These are phyloP conservation scores for Drosophila pseudoobscura DNA, from an alignment of 1,140 invertebrate genomes.

Conservation along the genomic window DNA sequence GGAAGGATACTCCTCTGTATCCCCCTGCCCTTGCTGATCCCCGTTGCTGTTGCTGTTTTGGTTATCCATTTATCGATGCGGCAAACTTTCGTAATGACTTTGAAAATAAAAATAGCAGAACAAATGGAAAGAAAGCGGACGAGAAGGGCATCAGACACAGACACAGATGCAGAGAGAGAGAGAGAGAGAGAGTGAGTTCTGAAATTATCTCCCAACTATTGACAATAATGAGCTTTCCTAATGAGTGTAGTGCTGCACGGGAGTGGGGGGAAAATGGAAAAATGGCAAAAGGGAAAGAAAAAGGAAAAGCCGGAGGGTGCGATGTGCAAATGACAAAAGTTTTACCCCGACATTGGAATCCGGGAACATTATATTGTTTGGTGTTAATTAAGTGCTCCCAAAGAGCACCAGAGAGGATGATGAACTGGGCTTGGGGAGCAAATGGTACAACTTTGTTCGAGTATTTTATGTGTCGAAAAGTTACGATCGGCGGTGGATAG, in stretches of 20 bases:
- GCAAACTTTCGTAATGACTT: constrained; percentile 80
- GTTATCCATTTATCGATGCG: constrained; percentile 80
- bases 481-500: background rate
- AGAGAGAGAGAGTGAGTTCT: constrained; percentile 29
- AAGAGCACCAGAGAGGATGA: constrained; percentile 1
- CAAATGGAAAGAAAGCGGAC: constrained; percentile 36
- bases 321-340: constrained; percentile 77
- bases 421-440: background rate
- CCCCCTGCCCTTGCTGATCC: background rate
- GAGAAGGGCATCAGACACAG: background rate
- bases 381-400: constrained; percentile 47
- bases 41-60: constrained; percentile 65
- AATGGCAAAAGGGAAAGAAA: background rate
- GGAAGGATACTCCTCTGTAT: constrained; percentile 17
- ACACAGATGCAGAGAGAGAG: background rate
- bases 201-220: constrained; percentile 70
- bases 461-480: constrained; percentile 11
- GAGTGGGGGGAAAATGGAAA: constrained; percentile 2
- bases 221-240: constrained; percentile 81
- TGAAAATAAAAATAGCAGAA: constrained; percentile 74
- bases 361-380: constrained; percentile 40
- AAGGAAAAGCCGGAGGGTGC: background rate
- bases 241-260: constrained; percentile 58
- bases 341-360: constrained; percentile 47
- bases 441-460: constrained; percentile 24